These are phyloP conservation scores for Stictonetta naevosa DNA, from an alignment of 2,113 vertebrate species.

Conservation along the genomic window DNA sequence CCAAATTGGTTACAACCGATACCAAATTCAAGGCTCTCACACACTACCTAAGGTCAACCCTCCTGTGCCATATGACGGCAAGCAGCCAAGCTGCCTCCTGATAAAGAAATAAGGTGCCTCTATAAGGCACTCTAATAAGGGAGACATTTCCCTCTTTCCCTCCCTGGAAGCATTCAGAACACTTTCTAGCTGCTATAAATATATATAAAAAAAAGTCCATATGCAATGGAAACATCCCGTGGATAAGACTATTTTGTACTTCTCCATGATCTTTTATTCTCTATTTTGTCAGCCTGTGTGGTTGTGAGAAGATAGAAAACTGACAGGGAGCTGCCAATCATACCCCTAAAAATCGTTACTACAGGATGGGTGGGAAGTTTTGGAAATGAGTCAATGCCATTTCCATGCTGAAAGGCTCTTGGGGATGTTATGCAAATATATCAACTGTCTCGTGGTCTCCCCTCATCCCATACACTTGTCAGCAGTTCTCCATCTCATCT, in stretches of 20 bases:
- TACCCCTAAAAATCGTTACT: background rate
- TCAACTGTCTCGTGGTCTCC: background rate
- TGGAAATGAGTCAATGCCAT: background rate
- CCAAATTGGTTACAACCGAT: background rate
- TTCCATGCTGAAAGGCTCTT: background rate
- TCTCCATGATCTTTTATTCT: background rate
- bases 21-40: background rate
- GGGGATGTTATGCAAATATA: background rate
- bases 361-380: conserved; percentile 27
- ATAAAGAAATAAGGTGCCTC: background rate
- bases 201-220: background rate
- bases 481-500: conserved; percentile 26
- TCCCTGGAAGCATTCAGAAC: background rate
- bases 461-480: conserved; percentile 19
- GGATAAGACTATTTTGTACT: background rate
- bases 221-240: background rate
- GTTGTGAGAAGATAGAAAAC: background rate
- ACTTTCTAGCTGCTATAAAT: background rate
- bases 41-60: background rate
- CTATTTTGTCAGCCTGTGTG: background rate
- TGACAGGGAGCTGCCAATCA: background rate
- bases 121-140: background rate
- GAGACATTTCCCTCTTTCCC: background rate
- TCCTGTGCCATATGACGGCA: background rate
- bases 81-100: background rate